Conservation (phyloP, 2,113 vertebrate species). For the Australoheros scitulus region DNA sequence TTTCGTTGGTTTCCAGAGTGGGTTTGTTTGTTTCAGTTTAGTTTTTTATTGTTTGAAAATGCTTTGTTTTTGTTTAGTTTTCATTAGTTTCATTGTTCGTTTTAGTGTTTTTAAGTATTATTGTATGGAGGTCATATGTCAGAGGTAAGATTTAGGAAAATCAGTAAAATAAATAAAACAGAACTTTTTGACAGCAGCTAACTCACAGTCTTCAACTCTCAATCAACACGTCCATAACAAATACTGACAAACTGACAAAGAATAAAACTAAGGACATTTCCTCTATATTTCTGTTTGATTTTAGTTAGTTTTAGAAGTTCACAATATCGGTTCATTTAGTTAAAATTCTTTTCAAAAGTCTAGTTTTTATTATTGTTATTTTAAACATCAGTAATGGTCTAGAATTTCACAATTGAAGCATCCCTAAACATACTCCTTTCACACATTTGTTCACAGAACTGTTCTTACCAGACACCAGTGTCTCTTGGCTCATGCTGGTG, state of each 20-base stretch:
- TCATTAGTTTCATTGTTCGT: background rate
- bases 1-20: background rate
- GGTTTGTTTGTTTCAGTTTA: background rate
- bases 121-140: background rate
- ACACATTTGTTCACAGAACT: slow-evolving; percentile 10
- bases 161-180: background rate
- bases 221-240: background rate
- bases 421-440: slow-evolving; percentile 8
- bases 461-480: slow-evolving; percentile 79
- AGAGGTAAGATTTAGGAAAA: no score
- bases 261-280: background rate
- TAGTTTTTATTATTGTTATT: background rate
- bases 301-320: background rate
- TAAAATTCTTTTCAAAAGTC: background rate
- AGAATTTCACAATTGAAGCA: background rate
- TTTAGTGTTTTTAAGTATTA: background rate
- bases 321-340: background rate
- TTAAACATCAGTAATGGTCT: background rate
- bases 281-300: background rate
- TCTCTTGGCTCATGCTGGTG: slow-evolving; percentile 79
- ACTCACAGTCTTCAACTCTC: background rate
- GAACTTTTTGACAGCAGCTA: background rate
- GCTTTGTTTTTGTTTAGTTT: background rate
- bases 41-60: background rate
- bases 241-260: background rate